These are phyloP conservation scores for Drosophila erecta DNA, from an alignment of 1,140 invertebrate species.

Conservation along the genomic window DNA sequence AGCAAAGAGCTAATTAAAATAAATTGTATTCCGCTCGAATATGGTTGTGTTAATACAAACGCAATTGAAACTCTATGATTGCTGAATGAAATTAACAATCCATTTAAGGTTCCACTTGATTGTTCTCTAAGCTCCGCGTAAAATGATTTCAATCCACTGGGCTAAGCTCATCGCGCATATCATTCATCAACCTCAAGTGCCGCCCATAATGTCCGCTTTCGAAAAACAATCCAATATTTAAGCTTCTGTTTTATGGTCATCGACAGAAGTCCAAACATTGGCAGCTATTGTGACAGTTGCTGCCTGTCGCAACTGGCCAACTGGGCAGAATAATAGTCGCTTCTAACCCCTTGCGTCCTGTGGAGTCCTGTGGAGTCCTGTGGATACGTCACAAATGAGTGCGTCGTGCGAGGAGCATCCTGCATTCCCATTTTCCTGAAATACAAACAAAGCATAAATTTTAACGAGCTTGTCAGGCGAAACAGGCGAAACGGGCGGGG, in stretches of 20 bases:
- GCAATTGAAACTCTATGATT: too few species aligned
- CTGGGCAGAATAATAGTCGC: conserved; percentile 8
- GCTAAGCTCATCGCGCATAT: not conserved
- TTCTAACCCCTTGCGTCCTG: conserved; percentile 14
- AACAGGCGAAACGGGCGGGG: conserved; percentile 23
- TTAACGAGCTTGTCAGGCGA: conserved; percentile 54
- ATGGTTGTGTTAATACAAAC: too few species aligned
- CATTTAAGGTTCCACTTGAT: not conserved
- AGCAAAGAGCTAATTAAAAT: too few species aligned
- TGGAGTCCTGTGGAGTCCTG: conserved; percentile 6
- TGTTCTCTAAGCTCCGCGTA: too few species aligned
- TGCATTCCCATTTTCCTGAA: not conserved
- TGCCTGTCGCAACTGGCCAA: conserved; percentile 8
- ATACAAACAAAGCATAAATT: conserved; percentile 60
- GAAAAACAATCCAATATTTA: conserved; percentile 41
- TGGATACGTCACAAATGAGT: conserved; percentile 43
- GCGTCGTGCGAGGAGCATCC: conserved; percentile 28
- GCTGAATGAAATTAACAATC: not conserved
- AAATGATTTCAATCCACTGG: not conserved
- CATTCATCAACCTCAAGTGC: conserved; percentile 5
- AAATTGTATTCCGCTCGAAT: too few species aligned
- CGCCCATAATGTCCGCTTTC: conserved; percentile 9
- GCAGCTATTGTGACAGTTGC: conserved; percentile 47
- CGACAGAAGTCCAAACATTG: conserved; percentile 45
- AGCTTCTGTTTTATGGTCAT: conserved; percentile 46